Evolutionary conservation across 1,140 invertebrate genomes (phyloP).

Genomic region (Spodoptera litura): DNA sequence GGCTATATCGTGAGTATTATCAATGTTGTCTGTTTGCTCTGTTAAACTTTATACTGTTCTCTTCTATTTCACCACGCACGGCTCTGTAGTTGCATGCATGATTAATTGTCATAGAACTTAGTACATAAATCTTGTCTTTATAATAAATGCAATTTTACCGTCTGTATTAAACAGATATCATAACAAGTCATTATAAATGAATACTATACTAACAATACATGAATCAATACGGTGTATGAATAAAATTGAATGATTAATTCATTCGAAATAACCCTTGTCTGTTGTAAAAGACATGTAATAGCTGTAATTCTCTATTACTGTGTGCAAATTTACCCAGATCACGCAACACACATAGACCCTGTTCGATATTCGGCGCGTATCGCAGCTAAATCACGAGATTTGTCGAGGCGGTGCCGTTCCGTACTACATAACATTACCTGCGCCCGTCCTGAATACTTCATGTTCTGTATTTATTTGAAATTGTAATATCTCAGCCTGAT

Average conservation of each 20-base stretch:
- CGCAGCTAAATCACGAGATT: constrained; percentile 84
- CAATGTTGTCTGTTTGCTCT: constrained; percentile 75
- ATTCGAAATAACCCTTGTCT: constrained; percentile 21
- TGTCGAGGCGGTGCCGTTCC: constrained; percentile 76
- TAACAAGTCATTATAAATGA: background rate
- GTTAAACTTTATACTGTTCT: constrained; percentile 50
- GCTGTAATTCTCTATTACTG: constrained; percentile 79
- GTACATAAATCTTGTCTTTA: background rate
- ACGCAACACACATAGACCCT: constrained; percentile 77
- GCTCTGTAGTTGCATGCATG: constrained; percentile 38
- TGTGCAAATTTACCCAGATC: constrained; percentile 81
- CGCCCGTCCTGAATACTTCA: constrained; percentile 81
- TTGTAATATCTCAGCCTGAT: constrained; percentile 83
- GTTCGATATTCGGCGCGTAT: constrained; percentile 81
- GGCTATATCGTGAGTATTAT: constrained; percentile 94
- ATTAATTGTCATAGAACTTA: constrained; percentile 5
- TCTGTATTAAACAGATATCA: background rate
- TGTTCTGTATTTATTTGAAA: constrained; percentile 83
- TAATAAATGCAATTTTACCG: background rate
- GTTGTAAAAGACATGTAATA: constrained; percentile 60
- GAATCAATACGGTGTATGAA: constrained; percentile 26
- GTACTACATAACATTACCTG: constrained; percentile 82
- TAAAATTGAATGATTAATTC: constrained; percentile 20
- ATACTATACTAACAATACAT: constrained; percentile 11
- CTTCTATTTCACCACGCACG: constrained; percentile 56